phyloP scores from a whole-genome alignment of 2,888 invertebrate genomes.

The Ectemnius cavifrons region DNA sequence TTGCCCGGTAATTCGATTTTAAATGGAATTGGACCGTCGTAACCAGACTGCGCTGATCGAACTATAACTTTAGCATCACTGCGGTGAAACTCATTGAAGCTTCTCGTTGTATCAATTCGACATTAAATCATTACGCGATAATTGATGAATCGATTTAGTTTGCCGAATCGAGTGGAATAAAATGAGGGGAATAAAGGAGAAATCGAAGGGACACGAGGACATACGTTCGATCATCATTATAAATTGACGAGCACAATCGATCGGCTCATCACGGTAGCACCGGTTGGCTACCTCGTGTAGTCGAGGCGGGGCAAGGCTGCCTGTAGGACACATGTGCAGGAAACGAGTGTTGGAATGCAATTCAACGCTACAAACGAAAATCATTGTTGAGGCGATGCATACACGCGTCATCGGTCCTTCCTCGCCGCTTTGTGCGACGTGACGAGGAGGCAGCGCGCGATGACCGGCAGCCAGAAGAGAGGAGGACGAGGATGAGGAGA shows the following conservation, averaged over 20 bases:
- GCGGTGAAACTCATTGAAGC: no score
- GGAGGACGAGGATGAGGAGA: background rate
- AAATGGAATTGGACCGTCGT: background rate
- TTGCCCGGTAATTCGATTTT: background rate
- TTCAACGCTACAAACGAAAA: constrained; percentile 70
- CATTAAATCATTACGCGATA: no score
- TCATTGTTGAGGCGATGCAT: constrained; percentile 57
- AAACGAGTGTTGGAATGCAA: constrained; percentile 72
- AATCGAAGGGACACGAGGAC: background rate
- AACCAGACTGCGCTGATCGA: no score
- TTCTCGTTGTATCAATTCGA: no score
- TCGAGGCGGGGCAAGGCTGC: constrained; percentile 66
- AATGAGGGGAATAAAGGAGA: no score
- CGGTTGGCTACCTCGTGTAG: background rate
- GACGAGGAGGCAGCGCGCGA: constrained; percentile 15
- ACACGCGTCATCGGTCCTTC: constrained; percentile 41
- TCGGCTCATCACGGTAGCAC: constrained; percentile 27
- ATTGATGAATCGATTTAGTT: no score
- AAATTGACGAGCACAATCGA: constrained; percentile 35
- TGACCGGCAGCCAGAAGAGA: constrained; percentile 27
- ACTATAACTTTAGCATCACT: no score
- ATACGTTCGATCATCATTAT: constrained; percentile 42
- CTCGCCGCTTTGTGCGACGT: constrained; percentile 33
- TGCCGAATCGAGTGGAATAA: no score
- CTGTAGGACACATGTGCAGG: constrained; percentile 69